Evolutionary conservation across 2,888 invertebrate genomes (phyloP).

Genomic region (Lasius platythorax): DNA sequence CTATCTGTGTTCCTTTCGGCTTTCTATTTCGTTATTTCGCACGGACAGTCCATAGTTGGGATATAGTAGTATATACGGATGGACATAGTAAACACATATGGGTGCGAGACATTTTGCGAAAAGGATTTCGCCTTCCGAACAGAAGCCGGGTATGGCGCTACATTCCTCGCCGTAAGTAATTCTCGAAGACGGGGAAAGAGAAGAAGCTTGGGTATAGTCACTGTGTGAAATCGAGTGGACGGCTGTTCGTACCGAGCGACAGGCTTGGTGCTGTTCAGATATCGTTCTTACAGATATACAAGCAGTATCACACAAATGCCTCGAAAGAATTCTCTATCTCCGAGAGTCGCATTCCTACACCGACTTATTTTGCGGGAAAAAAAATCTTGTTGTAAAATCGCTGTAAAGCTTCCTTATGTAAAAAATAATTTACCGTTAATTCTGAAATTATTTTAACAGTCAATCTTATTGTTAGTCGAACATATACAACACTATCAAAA

Average conservation of each 20-base stretch:
- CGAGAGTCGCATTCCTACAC: slow-evolving; percentile 38
- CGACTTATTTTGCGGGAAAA: slow-evolving; percentile 13
- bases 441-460: slow-evolving; percentile 16
- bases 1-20: slow-evolving; percentile 15
- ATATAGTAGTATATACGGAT: slow-evolving; percentile 27
- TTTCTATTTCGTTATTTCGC: slow-evolving; percentile 54
- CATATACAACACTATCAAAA: neutral
- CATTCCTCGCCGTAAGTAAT: slow-evolving; percentile 62
- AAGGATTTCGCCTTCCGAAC: slow-evolving; percentile 53
- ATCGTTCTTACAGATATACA: slow-evolving; percentile 59
- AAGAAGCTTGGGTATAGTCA: slow-evolving; percentile 58
- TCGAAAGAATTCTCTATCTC: slow-evolving; percentile 16
- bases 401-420: neutral
- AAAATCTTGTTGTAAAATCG: slow-evolving; percentile 18
- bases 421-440: neutral
- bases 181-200: slow-evolving; percentile 56
- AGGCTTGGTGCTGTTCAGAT: slow-evolving; percentile 54
- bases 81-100: slow-evolving; percentile 35
- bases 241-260: slow-evolving; percentile 62
- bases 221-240: slow-evolving; percentile 72
- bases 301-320: slow-evolving; percentile 6
- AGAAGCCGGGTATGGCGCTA: slow-evolving; percentile 36
- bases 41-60: slow-evolving; percentile 24
- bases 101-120: slow-evolving; percentile 52
- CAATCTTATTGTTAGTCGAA: neutral